Evolutionary conservation across 2,888 invertebrate genomes (phyloP).

Genomic region (Rhagonycha lutea): DNA sequence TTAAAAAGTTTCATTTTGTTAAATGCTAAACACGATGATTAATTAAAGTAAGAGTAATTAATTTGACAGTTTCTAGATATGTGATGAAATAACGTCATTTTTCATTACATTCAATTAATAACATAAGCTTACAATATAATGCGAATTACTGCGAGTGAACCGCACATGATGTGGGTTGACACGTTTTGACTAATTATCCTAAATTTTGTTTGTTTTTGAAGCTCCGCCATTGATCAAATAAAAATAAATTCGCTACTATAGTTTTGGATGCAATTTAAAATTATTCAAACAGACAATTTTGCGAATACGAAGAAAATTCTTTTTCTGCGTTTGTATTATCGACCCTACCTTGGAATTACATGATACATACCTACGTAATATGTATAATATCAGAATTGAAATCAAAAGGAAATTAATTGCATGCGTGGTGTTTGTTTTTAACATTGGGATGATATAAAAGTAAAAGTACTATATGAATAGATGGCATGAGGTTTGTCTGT

Average conservation of each 20-base stretch:
- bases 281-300: neutral
- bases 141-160: conserved; percentile 23
- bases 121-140: conserved; percentile 23
- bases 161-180: conserved; percentile 32
- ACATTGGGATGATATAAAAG: neutral
- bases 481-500: neutral
- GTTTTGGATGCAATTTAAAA: neutral
- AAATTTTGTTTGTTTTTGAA: conserved; percentile 22
- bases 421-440: neutral
- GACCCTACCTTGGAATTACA: neutral
- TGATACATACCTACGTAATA: too few species aligned
- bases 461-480: neutral
- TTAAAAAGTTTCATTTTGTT: neutral
- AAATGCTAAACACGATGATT: conserved; percentile 17
- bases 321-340: neutral
- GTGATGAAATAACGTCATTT: conserved; percentile 28
- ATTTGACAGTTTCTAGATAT: conserved; percentile 32
- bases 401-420: neutral
- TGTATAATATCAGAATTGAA: neutral
- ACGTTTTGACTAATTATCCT: conserved; percentile 31
- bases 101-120: conserved; percentile 35
- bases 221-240: conserved; percentile 2
- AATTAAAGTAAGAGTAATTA: conserved; percentile 30
- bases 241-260: neutral
- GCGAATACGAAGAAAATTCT: neutral